Conservation (phyloP, 1,140 invertebrate species). For the Ceratina australensis region DNA sequence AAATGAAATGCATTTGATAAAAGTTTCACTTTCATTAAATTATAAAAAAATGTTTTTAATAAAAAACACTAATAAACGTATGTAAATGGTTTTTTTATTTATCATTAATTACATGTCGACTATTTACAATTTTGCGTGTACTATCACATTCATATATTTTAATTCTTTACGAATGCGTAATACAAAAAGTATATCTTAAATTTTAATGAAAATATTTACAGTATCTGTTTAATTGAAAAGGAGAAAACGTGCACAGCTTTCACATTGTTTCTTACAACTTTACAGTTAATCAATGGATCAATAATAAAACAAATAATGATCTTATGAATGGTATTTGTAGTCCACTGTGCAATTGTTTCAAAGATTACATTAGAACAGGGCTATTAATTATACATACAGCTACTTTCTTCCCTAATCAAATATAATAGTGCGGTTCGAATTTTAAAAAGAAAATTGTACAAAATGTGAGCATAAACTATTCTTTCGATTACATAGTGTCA, state of each 20-base stretch:
- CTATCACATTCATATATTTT: neutral
- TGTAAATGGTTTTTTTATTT: constrained; percentile 31
- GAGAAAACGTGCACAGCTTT: neutral
- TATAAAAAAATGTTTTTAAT: neutral
- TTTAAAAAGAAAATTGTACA: constrained; percentile 1
- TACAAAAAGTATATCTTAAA: constrained; percentile 4
- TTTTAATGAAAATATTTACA: constrained; percentile 4
- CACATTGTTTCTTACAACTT: neutral
- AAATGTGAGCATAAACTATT: constrained; percentile 39
- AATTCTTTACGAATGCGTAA: neutral
- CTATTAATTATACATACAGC: neutral
- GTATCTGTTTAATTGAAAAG: neutral
- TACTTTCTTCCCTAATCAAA: neutral
- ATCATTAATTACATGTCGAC: constrained; percentile 12
- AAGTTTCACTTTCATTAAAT: constrained; percentile 33
- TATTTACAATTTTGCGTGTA: constrained; percentile 18
- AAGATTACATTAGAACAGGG: neutral
- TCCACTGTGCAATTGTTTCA: too few relatives aligned
- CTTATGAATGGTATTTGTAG: too few relatives aligned
- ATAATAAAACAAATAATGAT: neutral
- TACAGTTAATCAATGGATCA: neutral
- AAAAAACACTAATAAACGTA: constrained; percentile 19
- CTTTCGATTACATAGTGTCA: neutral
- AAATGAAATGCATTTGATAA: constrained; percentile 24
- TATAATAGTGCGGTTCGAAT: neutral